Conservation (phyloP, 53 echinoderm and acorn worm genomes). For the Holothuria scabra region DNA sequence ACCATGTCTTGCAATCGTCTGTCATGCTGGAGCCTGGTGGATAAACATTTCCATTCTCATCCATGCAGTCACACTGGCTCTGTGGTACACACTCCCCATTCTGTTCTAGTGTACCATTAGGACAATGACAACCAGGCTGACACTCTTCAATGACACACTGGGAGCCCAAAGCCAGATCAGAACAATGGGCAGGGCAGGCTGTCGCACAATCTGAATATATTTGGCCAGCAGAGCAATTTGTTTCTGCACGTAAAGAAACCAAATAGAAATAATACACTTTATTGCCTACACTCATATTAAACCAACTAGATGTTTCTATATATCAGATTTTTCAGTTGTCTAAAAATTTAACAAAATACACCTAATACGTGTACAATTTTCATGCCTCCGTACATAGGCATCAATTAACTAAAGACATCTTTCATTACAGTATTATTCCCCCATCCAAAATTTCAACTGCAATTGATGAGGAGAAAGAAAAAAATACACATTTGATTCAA, state of each 20-base stretch:
- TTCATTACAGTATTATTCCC: no score
- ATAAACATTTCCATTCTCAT: slow-evolving; percentile 68
- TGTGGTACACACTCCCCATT: slow-evolving; percentile 74
- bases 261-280: no score
- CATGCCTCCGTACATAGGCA: no score
- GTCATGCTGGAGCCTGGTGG: slow-evolving; percentile 66
- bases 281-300: no score
- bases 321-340: no score
- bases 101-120: slow-evolving; percentile 77
- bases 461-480: no score
- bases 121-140: slow-evolving; percentile 81
- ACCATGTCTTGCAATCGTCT: slow-evolving; percentile 86
- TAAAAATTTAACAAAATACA: no score
- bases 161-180: slow-evolving; percentile 75
- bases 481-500: no score
- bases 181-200: slow-evolving; percentile 74
- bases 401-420: no score
- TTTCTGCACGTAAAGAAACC: slow-evolving; percentile 12
- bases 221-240: slow-evolving; percentile 61
- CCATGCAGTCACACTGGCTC: slow-evolving; percentile 78
- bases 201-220: slow-evolving; percentile 78
- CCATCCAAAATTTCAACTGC: no score
- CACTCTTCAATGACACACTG: slow-evolving; percentile 67
- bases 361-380: no score
- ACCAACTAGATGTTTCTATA: no score